Base-by-base conservation (phyloP, 2,113 vertebrate species). In the Haemorhous mexicanus region DNA sequence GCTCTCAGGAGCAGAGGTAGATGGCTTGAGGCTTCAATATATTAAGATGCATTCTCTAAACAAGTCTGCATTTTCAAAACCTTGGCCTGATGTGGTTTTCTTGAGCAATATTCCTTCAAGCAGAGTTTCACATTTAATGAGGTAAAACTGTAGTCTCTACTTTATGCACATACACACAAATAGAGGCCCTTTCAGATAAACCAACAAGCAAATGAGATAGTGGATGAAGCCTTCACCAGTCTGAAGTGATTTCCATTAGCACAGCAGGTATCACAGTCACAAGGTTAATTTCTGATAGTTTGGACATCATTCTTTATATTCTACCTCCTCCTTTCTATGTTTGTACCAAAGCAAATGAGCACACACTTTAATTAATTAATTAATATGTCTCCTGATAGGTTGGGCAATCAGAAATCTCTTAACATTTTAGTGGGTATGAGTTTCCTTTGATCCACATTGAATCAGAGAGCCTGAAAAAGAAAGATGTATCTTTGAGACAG, bases 61-160 rank as follows among this genome's bases (percentile, higher is more conserved):
- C 52, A 50, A 93, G 86, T 32, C 72, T 91, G 74, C 73, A 55
- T 89, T 91, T 97, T 95, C 64, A 93, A 94, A 95, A 87, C 43
- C 59, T 37, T 84, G 56, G 70, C 89, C 79, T 87, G 72, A 76
- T 93, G 93, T 87, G 95, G 81, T 94, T 97, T 94, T 91, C 86
- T 95, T 95, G 77, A 92, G 95, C 84, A 97, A 92, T 95, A 90
- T 24, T 90, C 74, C 95, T 92, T 47, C 84, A 77, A 95, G 95
- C 87, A 90, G 46, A 73, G 58, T 78, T 95, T 83, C 63, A 83
- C n/a, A 62, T 82, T 87, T 89, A 90, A 78, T 67, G 87, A 93
- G 39, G 87, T 59, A 69, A 92, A 94, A 89, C 63, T 80, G 47
- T 63, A 85, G 56, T 81, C 90, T 50, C 41, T 75, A 49, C 44